Base-by-base conservation (phyloP, 1,140 invertebrate genomes). In the Drosophila tristis region DNA sequence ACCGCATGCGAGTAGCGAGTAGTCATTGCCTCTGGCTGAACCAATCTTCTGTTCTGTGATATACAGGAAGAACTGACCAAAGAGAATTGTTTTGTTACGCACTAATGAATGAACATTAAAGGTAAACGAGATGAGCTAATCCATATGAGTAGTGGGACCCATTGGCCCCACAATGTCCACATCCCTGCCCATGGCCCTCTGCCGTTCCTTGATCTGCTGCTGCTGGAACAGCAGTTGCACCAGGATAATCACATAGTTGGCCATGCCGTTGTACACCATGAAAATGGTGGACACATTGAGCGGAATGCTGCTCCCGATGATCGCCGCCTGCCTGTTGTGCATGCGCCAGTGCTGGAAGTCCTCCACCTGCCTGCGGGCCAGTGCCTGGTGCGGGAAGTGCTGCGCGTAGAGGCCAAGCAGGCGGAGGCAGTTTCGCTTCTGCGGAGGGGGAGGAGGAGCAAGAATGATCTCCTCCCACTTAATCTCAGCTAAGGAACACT, bases 201-300 rank as follows among this genome's bases (percentile, higher is more conserved):
- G 56, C 1, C 23, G 71, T 48, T 78, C 61, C 29, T 86, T 87
- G 15, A 53, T 59, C 44, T 80, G 77, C 6, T 78, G 66, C 50
- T 84, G 80, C 44, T 91, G 90, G 23, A 90, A 91, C 0, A 91
- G 70, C 42, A 91, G 20, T 58, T 91, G 90, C 11, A 91, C 90
- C 23, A 91, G 53, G 4, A 91, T 74, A 44, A 91, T 74, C 13
- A 90, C 81, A 49, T 91, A 90, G 62, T 90, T 90, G 1, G 79
- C 72, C 47, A 91, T 70, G 6, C 74, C 80, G 44, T 91, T 91
- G 31, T 84, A 72, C 2, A 79, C 90, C 81, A 86, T 9, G 49
- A 74, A 90, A 23, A 86, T 70, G 23, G 89, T 35, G 6, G 57
- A 66, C 15, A 80, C 31, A 71, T 77, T 79, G 13, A 74, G 77